Conservation (phyloP, 2,113 vertebrate genomes). For the Corvus hawaiiensis region DNA sequence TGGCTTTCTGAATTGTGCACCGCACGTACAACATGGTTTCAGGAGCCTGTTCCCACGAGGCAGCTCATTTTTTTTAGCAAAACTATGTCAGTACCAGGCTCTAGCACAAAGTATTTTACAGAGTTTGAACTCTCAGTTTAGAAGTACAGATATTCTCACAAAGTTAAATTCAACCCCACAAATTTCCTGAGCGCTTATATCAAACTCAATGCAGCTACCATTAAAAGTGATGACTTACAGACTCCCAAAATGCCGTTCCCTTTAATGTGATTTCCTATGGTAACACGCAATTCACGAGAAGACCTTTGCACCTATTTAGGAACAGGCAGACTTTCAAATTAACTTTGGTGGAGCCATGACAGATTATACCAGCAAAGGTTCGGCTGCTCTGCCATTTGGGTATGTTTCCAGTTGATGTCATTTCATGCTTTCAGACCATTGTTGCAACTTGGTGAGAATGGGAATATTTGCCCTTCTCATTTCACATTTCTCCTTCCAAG, state of each 20-base stretch:
- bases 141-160: not conserved
- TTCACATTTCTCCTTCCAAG: not conserved
- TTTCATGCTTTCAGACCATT: constrained; percentile 43
- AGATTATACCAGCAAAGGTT: constrained; percentile 34
- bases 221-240: not conserved
- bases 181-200: not conserved
- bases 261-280: constrained; percentile 39
- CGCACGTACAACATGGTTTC: fast-evolving
- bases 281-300: not conserved
- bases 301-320: constrained; percentile 41
- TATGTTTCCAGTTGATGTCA: constrained; percentile 36
- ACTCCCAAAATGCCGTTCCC: not conserved
- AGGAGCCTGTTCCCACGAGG: not conserved
- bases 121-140: not conserved
- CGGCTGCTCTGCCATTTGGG: not conserved
- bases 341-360: not conserved
- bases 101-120: not conserved
- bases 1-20: not conserved
- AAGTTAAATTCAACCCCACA: not conserved
- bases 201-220: not conserved
- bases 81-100: not conserved
- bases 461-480: not conserved
- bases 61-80: not conserved
- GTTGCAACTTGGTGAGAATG: not conserved
- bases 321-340: constrained; percentile 29